Evolutionary conservation across 2,797 vertebrate genomes (phyloP), one percentile per base, ranked within the genome.

Genomic region (Xerus rutilus): DNA sequence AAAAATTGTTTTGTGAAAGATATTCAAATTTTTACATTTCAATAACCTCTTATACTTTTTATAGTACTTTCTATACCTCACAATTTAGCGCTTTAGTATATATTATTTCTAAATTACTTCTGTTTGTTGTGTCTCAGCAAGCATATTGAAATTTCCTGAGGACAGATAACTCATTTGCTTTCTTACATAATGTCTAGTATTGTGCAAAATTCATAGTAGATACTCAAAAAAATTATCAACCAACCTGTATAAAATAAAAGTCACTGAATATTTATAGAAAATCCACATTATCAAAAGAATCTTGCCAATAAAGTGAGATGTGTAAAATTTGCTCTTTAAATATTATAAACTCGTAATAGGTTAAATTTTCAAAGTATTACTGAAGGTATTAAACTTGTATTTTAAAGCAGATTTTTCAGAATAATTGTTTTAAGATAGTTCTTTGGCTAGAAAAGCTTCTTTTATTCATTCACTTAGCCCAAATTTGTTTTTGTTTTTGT

Each of bases 391-490:
- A 54, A 90, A 25, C n/a, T 72, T 88, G 5, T 0, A 35, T 79
- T 82, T 89, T 64, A 72, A 95, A 93, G 32, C 25, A 43, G 17
- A 74, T 17, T 96, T 78, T 96, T 89, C 9, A 62, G 88, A 73
- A 47, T 47, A 84, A 54, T 64, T 90, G 10, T 90, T 90, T 78
- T 78, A 82, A 92, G 62, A 32, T 85, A 32, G n/a, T 64, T 96
- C n/a, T 90, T 81, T 83, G 17, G 25, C 52, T 72, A 1, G 57
- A 70, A 74, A 59, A 13, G 15, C n/a, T 73, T 77, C 35, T 79
- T 69, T 94, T 89, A 45, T 73, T 86, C 10, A 62, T 35, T 88
- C 30, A 62, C 39, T 88, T 86, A 86, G 52, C 81, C 65, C 39
- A 84, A 1, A 20, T 23, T 59, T 87, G 39, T 39, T 39, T 39